Base-by-base conservation (phyloP, 2,888 invertebrate genomes). In the Neria commutata region DNA sequence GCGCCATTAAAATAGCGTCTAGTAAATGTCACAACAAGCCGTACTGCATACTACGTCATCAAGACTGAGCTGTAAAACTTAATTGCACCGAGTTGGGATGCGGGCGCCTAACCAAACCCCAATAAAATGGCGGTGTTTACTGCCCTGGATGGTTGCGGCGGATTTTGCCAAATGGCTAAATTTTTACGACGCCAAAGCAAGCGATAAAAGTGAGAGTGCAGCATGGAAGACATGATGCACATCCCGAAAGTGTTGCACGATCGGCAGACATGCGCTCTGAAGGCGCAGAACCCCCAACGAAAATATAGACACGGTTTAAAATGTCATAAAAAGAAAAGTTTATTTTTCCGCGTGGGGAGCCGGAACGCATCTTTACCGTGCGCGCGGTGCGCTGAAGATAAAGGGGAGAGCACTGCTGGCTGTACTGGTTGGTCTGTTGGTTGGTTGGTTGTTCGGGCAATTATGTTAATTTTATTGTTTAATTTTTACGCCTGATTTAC, bases 401-500 rank as follows among this genome's bases (percentile, higher is more conserved):
- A 6, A 34, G 24, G 19, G 16, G 23, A 37, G 58, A 34, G 19
- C 25, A 19, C 26, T 16, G 16, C 23, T 21, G 23, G 17, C 42
- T 21, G 34, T 14, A 29, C 29, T 8, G 17, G 42, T 21, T n/a
- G n/a, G n/a, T n/a, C 26, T 16, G 16, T 29, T 21, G 23, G 17
- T 49, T 21, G 34, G 10, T 8, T 11, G 11, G 17, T 17, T 21
- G 25, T 17, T 25, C n/a, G 16, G 42, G 50, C 17, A 59, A 55
- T 59, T 59, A 59, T 40, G 54, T 60, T 52, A 58, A 61, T 66
- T 66, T 64, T 62, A 64, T 63, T 67, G 58, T 63, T 56, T 56
- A 54, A 62, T 60, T 64, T 68, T 59, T 62, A 68, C 59, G 63
- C 63, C 57, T 56, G 57, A 62, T 61, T 62, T 52, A 59, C 59